Evolutionary conservation across 1,140 invertebrate species (phyloP).

Genomic region (Meloidogyne floridensis): DNA sequence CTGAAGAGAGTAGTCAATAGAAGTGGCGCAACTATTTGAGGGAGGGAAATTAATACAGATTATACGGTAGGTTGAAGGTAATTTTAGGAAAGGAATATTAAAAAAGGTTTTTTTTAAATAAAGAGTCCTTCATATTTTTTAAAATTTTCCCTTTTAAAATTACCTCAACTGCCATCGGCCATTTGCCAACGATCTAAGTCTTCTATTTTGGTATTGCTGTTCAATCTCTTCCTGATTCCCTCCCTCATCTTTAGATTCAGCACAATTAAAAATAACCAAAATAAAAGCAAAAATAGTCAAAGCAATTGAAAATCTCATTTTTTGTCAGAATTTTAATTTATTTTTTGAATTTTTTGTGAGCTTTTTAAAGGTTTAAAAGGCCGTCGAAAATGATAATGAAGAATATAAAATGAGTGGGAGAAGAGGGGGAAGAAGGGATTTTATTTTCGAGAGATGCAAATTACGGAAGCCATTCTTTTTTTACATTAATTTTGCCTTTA

Average conservation of each 20-base stretch:
- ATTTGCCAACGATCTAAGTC: constrained; percentile 30
- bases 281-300: background rate
- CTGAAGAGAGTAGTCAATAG: no score
- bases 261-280: constrained; percentile 3
- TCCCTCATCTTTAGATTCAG: background rate
- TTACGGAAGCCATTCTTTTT: constrained; percentile 1
- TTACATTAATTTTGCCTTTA: constrained; percentile 5
- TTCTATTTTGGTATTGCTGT: constrained; percentile 9
- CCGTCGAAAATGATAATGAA: background rate
- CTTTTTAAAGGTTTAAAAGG: background rate
- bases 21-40: no score
- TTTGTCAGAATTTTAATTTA: background rate
- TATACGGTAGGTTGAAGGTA: no score
- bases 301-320: background rate
- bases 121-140: no score
- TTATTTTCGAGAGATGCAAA: constrained; percentile 5
- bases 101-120: no score
- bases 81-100: no score
- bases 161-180: constrained; percentile 33
- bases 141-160: background rate
- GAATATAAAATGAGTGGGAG: background rate
- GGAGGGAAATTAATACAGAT: no score
- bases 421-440: background rate
- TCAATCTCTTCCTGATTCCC: background rate
- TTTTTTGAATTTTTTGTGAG: background rate